These are phyloP conservation scores for Batillaria attramentaria DNA, from an alignment of 1,140 invertebrate genomes.

Conservation along the genomic window DNA sequence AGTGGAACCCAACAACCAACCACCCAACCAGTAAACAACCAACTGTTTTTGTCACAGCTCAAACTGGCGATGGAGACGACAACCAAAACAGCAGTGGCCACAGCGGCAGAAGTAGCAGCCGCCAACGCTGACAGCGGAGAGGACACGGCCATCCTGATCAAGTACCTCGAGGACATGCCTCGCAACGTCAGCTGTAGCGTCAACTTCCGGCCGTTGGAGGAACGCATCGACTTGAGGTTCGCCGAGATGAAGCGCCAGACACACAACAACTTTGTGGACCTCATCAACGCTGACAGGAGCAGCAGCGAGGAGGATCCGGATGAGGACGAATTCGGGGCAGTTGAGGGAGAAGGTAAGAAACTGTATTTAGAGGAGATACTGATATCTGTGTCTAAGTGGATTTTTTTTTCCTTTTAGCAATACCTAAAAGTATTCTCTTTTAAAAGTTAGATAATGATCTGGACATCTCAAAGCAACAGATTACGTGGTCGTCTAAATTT, in stretches of 20 bases:
- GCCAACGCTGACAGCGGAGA: not conserved
- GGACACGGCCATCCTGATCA: not conserved
- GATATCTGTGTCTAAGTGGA: too few relatives aligned
- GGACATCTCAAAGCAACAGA: too few relatives aligned
- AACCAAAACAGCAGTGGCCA: not conserved
- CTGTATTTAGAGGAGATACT: too few relatives aligned
- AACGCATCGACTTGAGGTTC: constrained; percentile 23
- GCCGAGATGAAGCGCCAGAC: constrained; percentile 23
- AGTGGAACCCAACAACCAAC: too few relatives aligned
- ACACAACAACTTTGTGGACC: constrained; percentile 3
- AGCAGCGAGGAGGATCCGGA: not conserved
- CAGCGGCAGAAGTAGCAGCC: not conserved
- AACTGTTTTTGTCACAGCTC: too few relatives aligned
- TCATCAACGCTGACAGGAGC: not conserved
- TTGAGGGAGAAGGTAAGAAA: not conserved
- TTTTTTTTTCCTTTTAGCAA: too few relatives aligned
- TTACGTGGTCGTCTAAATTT: too few relatives aligned
- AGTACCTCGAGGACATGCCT: not conserved
- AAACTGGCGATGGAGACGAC: constrained; percentile 21
- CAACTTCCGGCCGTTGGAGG: constrained; percentile 22
- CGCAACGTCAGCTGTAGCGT: constrained; percentile 20
- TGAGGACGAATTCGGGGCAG: constrained; percentile 8
- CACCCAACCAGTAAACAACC: too few relatives aligned
- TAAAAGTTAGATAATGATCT: too few relatives aligned
- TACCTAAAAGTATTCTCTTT: too few relatives aligned